These are phyloP conservation scores for Bergia puertoricense DNA, from an alignment of 92 coral and sea anemone species.

Conservation along the genomic window DNA sequence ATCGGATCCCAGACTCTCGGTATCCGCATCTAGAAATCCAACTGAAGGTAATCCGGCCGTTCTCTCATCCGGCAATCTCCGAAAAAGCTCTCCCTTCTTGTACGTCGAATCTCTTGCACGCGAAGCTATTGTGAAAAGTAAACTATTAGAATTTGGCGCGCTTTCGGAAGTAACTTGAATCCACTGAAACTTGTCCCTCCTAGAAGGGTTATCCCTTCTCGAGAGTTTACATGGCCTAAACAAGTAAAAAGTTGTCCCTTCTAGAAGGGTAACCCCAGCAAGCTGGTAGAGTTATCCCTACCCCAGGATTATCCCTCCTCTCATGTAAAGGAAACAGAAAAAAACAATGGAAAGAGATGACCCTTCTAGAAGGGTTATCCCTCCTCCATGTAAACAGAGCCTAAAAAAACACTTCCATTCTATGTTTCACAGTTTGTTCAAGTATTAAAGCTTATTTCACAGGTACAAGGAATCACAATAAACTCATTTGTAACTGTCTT, in stretches of 20 bases:
- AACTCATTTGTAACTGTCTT: too few relatives aligned
- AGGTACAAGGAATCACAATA: too few relatives aligned
- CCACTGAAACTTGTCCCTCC: slow-evolving; percentile 9
- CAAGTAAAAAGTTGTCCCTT: neutral
- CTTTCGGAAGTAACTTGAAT: slow-evolving; percentile 21
- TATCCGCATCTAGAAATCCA: slow-evolving; percentile 24
- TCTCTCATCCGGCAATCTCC: slow-evolving; percentile 12
- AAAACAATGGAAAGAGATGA: too few relatives aligned
- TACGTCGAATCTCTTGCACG: slow-evolving; percentile 4
- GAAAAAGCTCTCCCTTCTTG: too few relatives aligned
- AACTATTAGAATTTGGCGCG: slow-evolving; percentile 24
- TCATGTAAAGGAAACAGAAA: too few relatives aligned
- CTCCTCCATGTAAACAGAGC: too few relatives aligned
- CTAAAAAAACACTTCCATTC: too few relatives aligned
- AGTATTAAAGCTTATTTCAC: too few relatives aligned
- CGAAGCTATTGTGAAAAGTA: slow-evolving; percentile 24
- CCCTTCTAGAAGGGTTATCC: too few relatives aligned
- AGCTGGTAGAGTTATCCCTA: neutral
- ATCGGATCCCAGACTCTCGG: slow-evolving; percentile 11
- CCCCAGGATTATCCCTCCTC: neutral
- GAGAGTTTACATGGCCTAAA: too few relatives aligned
- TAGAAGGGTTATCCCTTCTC: neutral
- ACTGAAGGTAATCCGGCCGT: slow-evolving; percentile 4
- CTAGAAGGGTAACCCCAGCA: neutral
- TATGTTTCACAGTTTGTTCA: too few relatives aligned